Evolutionary conservation across 2,797 vertebrate genomes (phyloP).

Genomic region (Geotrypetes seraphini): DNA sequence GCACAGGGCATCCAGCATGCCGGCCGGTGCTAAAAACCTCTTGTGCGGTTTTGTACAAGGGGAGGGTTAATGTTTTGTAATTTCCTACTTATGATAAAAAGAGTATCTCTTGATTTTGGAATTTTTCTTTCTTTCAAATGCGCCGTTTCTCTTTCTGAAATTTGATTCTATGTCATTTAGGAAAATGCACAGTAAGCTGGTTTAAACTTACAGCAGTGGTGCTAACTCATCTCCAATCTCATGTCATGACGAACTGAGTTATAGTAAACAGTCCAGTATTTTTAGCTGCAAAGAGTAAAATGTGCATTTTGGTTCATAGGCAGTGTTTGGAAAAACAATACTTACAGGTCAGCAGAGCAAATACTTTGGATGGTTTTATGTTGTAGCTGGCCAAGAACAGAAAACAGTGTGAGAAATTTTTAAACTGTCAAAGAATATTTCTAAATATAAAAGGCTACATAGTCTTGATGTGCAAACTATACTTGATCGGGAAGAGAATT

Average conservation of each 20-base stretch:
- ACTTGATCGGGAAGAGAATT: constrained; percentile 32
- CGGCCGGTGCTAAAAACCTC: too few species aligned
- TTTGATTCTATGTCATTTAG: background rate
- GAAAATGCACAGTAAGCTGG: constrained; percentile 3
- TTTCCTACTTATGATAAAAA: background rate
- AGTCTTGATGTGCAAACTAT: constrained; percentile 36
- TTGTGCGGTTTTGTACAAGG: too few species aligned
- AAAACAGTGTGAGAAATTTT: constrained; percentile 42
- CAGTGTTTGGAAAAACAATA: constrained; percentile 37
- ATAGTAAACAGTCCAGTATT: constrained; percentile 22
- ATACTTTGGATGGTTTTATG: constrained; percentile 26
- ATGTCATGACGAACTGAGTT: constrained; percentile 21
- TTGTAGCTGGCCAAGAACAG: constrained; percentile 35
- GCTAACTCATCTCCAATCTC: background rate
- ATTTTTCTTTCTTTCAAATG: too few species aligned
- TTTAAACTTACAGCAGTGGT: background rate
- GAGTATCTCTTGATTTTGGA: background rate
- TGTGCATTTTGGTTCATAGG: constrained; percentile 21
- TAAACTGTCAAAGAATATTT: constrained; percentile 34
- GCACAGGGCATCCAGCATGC: too few species aligned
- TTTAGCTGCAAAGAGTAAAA: constrained; percentile 38
- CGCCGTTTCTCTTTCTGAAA: background rate
- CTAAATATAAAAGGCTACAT: constrained; percentile 20
- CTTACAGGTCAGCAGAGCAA: constrained; percentile 37
- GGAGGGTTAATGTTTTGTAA: too few species aligned